Evolutionary conservation across 2,888 invertebrate species (phyloP).

Genomic region (Synanthedon tipuliformis): DNA sequence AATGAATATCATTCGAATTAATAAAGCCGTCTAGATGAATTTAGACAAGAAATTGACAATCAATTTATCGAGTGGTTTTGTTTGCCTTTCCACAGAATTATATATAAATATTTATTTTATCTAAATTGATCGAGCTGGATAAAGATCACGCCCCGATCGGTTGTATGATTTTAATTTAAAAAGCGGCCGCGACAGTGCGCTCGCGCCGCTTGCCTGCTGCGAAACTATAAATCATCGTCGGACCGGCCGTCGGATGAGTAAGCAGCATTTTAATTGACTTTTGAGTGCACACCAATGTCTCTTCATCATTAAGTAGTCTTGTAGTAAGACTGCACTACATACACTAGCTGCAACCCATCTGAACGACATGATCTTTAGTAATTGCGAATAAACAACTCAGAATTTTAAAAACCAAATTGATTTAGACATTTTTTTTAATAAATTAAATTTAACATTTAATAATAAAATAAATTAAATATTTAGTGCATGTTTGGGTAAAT

Average conservation of each 20-base stretch:
- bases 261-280: conserved; percentile 66
- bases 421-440: no score
- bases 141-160: conserved; percentile 54
- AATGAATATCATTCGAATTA: no score
- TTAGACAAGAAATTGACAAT: conserved; percentile 42
- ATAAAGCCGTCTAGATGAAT: no score
- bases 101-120: conserved; percentile 71
- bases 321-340: conserved; percentile 34
- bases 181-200: conserved; percentile 58
- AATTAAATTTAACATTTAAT: no score
- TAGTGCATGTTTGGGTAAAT: no score
- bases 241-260: conserved; percentile 45
- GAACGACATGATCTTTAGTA: background rate
- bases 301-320: conserved; percentile 42
- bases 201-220: conserved; percentile 54
- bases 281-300: conserved; percentile 52
- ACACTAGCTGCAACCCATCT: conserved; percentile 5
- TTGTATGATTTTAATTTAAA: conserved; percentile 64
- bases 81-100: conserved; percentile 59
- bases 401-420: no score
- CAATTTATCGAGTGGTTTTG: conserved; percentile 65
- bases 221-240: conserved; percentile 66
- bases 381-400: no score
- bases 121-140: conserved; percentile 68
- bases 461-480: no score